Evolutionary conservation across 2,113 vertebrate genomes (phyloP), one percentile per base, ranked within the genome.

Genomic region (Perognathus longimembris): DNA sequence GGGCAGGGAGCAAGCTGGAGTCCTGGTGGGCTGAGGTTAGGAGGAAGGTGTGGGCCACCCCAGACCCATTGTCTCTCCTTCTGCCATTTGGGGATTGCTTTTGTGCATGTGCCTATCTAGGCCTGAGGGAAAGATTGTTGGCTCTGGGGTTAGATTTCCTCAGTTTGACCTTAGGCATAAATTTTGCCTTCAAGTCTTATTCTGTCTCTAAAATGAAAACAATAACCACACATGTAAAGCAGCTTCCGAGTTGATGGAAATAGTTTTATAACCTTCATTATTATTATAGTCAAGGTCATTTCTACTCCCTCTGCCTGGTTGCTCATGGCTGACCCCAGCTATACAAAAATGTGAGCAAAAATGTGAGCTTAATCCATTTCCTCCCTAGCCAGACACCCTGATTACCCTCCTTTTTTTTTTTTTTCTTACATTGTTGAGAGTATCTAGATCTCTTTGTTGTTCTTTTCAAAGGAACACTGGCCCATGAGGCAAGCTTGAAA

Each of bases 301-400:
- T 5, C 15, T 1, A 0, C 11, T 18, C 26, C 40, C 7, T 64
- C 9, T 5, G 15, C 3, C n/a, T 54, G 4, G 26, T n/a, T 26
- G 26, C 30, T 11, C 0, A 1, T 1, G 14, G 38, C 63, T 61
- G 24, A 38, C 40, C 20, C 0, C 17, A 84, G 59, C 10, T 38
- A 26, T 34, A 50, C 67, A 38, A 15, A 17, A 54, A 0, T 32
- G 17, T 26, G 64, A 88, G 42, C 32, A 10, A 54, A 38, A 17
- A 36, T 9, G 6, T 26, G 80, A 63, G 40, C n/a, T 63, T 12
- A 4, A 4, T 28, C 10, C 30, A 0, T 67, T 78, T 59, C 36
- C 77, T 71, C 11, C 3, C 26, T 18, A 0, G 3, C 30, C 21
- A 2, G 34, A 1, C 2, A 28, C 34, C 21, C 42, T 0, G 0